Base-by-base conservation (phyloP, 2,888 invertebrate genomes). In the Parelbella ahira region DNA sequence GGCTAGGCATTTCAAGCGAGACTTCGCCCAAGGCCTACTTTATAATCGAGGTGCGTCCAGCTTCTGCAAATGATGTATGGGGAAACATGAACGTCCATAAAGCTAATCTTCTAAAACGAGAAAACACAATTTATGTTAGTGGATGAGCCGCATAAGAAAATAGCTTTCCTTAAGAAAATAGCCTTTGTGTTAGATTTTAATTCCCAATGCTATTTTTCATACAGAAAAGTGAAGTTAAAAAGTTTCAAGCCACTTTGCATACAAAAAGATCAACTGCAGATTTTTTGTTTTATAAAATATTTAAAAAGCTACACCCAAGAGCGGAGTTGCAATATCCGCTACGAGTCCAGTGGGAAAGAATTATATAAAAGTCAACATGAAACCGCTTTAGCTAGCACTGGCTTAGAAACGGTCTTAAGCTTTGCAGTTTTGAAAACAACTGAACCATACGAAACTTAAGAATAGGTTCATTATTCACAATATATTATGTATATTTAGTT, bases 341-440 rank as follows among this genome's bases (percentile, higher is more conserved):
- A 33, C 47, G 38, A 50, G 49, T 55, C 58, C 58, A 50, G 45
- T 47, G 58, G 60, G 54, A 52, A 37, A 32, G 38, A 46, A 58
- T 58, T 54, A 50, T 59, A 60, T 54, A 60, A 51, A 65, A 64
- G 59, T 58, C 66, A 65, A 58, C 60, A 60, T 50, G 49, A 54
- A 54, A 58, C 61, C 56, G 64, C 67, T 70, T 56, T 57, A 64
- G 63, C 55, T 63, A 55, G 53, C 57, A 51, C 58, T 55, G 53
- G 47, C 58, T 66, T 58, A 53, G 10, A 23, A 13, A 34, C 15
- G n/a, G n/a, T n/a, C n/a, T n/a, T n/a, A n/a, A n/a, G n/a, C n/a
- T n/a, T n/a, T n/a, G n/a, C n/a, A n/a, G n/a, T n/a, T n/a, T n/a
- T n/a, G n/a, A n/a, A n/a, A n/a, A n/a, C n/a, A n/a, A n/a, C n/a